These are phyloP conservation scores for Herminia tarsipennalis DNA, from an alignment of 2,888 invertebrate species.

Conservation along the genomic window DNA sequence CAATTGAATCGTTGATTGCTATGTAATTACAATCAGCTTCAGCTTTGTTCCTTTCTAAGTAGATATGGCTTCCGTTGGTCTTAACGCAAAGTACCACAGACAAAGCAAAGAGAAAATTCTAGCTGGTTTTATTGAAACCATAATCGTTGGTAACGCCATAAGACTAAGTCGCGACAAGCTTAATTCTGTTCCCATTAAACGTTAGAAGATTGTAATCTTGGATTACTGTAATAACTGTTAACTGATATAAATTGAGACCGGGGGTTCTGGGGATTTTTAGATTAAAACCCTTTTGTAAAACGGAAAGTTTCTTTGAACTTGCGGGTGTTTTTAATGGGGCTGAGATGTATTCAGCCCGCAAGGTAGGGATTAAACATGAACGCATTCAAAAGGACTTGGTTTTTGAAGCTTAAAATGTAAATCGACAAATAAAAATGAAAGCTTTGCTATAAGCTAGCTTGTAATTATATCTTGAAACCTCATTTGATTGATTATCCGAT, in stretches of 20 bases:
- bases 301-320: neutral
- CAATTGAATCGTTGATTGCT: too few species aligned
- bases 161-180: neutral
- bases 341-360: too few species aligned
- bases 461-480: too few species aligned
- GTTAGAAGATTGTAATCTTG: slow-evolving; percentile 29
- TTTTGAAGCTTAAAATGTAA: too few species aligned
- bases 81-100: neutral
- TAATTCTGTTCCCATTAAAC: slow-evolving; percentile 9
- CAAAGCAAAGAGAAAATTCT: neutral
- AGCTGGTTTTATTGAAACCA: slow-evolving; percentile 4
- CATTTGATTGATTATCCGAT: too few species aligned
- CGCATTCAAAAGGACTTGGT: too few species aligned
- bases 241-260: slow-evolving; percentile 39
- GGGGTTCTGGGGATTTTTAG: slow-evolving; percentile 8
- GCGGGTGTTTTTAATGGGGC: neutral
- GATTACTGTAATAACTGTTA: slow-evolving; percentile 43
- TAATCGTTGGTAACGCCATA: neutral
- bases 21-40: too few species aligned
- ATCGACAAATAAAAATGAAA: too few species aligned
- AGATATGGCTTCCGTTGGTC: too few species aligned
- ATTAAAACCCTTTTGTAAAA: slow-evolving; percentile 5
- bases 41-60: too few species aligned
- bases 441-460: too few species aligned
- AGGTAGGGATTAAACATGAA: too few species aligned